phyloP scores from a whole-genome alignment of 2,888 invertebrate genomes.

The Petrolisthes manimaculis region DNA sequence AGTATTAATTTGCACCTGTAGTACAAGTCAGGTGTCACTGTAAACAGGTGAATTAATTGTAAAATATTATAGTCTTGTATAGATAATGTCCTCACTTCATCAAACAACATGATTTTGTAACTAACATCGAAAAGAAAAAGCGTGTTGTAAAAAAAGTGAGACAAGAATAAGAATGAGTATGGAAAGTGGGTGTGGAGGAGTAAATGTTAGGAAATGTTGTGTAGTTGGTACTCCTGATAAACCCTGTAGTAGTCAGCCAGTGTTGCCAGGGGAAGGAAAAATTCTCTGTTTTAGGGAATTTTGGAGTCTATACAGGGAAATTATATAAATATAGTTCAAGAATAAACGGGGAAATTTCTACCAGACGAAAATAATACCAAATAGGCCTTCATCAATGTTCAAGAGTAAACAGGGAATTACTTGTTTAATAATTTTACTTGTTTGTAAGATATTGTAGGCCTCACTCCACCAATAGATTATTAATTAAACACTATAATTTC shows the following conservation, averaged over 20 bases:
- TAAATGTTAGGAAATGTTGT: background rate
- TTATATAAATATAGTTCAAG: too few species aligned
- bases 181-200: background rate
- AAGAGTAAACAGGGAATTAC: too few species aligned
- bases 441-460: too few species aligned
- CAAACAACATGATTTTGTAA: background rate
- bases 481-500: too few species aligned
- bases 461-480: too few species aligned
- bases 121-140: background rate
- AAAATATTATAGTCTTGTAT: background rate
- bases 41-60: conserved; percentile 48
- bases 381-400: too few species aligned
- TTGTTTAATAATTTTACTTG: too few species aligned
- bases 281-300: too few species aligned
- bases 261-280: too few species aligned
- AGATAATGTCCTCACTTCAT: background rate
- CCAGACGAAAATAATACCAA: too few species aligned
- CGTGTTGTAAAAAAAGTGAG: background rate
- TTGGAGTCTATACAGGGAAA: too few species aligned
- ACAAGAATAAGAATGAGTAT: background rate
- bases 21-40: conserved; percentile 30
- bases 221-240: conserved; percentile 45
- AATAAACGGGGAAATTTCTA: too few species aligned
- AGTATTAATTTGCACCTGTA: conserved; percentile 38
- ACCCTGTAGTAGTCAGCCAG: conserved; percentile 24